phyloP scores from a whole-genome alignment of 2,113 vertebrate species.

The Dendropsophus ebraccatus region DNA sequence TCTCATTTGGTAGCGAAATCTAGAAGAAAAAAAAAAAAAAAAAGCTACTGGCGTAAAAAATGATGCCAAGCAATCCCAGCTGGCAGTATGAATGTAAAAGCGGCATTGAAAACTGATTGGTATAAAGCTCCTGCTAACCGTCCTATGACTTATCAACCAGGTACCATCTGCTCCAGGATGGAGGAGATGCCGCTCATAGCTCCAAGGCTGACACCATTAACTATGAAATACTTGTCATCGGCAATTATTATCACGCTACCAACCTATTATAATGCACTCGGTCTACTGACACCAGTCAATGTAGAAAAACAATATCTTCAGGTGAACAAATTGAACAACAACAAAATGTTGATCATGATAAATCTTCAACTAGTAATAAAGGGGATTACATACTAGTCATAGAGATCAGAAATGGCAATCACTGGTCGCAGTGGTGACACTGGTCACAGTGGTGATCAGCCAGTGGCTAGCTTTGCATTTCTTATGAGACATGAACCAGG shows the following conservation, averaged over 20 bases:
- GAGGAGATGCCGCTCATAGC: background rate
- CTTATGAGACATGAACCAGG: too few species aligned
- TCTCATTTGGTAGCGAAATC: background rate
- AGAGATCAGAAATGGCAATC: too few species aligned
- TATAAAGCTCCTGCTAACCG: background rate
- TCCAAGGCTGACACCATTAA: background rate
- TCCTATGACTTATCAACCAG: background rate
- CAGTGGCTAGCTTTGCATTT: too few species aligned
- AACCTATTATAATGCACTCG: background rate
- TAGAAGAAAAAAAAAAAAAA: background rate
- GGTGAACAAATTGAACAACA: background rate
- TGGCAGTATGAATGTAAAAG: background rate
- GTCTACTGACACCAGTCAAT: background rate
- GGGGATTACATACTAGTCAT: background rate
- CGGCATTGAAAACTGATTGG: background rate
- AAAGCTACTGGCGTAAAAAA: background rate
- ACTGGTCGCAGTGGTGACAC: too few species aligned
- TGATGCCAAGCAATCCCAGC: background rate
- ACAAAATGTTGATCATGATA: background rate
- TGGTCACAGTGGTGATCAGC: too few species aligned
- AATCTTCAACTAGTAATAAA: background rate
- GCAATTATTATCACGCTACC: background rate
- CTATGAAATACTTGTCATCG: background rate
- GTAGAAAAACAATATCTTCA: background rate
- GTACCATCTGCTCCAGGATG: background rate